Percentiles rank a stretch among this genome's conserved stretches.
phyloP scores from a whole-genome alignment of 2,113 vertebrate species.

The Circaetus gallicus region DNA sequence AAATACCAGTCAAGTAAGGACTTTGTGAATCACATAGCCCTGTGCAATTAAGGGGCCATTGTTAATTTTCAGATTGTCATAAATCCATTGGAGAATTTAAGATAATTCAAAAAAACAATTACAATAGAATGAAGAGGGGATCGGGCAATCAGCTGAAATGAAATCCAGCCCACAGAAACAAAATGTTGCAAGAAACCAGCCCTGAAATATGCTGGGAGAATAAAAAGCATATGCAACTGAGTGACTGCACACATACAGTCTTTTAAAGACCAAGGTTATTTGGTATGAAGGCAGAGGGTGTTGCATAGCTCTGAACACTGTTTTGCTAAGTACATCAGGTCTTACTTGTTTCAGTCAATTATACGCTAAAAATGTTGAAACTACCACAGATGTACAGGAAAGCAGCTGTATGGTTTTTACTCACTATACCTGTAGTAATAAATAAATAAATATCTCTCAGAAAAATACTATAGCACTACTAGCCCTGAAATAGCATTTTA shows the following conservation, averaged over 20 bases:
- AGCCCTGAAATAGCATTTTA: conserved; percentile 33
- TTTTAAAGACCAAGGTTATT: conserved; percentile 50
- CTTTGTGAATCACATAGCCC: conserved; percentile 58
- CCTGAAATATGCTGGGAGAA: conserved; percentile 48
- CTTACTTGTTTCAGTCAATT: not conserved
- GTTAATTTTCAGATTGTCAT: conserved; percentile 73
- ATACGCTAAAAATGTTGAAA: conserved; percentile 13
- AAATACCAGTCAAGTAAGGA: conserved; percentile 24
- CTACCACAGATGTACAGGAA: conserved; percentile 46
- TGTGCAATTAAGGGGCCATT: conserved; percentile 67
- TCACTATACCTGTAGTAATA: conserved; percentile 39
- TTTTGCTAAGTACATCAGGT: conserved; percentile 28
- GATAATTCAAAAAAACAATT: conserved; percentile 73
- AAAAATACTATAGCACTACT: conserved; percentile 36
- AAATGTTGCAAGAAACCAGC: conserved; percentile 32
- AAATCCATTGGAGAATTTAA: conserved; percentile 73
- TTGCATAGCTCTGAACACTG: conserved; percentile 8
- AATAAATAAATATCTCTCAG: conserved; percentile 50
- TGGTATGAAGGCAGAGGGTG: conserved; percentile 7
- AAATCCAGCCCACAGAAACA: conserved; percentile 70
- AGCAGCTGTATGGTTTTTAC: conserved; percentile 57
- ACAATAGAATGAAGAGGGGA: conserved; percentile 69
- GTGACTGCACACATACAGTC: not conserved
- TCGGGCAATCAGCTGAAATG: conserved; percentile 68
- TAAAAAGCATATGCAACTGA: conserved; percentile 55